phyloP scores from a whole-genome alignment of 1,140 invertebrate species.

The Chionoecetes opilio region DNA sequence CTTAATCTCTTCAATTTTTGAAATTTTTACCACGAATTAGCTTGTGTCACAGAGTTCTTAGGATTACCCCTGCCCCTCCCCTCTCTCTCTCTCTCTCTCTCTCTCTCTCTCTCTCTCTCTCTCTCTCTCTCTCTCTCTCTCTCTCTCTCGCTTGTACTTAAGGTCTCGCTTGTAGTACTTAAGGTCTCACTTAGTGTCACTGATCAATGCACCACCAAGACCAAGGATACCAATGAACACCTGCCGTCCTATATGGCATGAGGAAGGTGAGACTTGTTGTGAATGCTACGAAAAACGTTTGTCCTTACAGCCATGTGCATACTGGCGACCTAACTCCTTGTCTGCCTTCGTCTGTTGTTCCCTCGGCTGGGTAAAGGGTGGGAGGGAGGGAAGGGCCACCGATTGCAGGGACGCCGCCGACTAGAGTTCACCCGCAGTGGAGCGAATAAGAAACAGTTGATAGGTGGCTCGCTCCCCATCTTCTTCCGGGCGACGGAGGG shows the following conservation, averaged over 20 bases:
- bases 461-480: background rate
- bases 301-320: background rate
- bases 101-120: too few species aligned
- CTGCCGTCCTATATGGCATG: background rate
- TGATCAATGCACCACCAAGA: background rate
- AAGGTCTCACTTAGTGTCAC: too few species aligned
- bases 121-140: too few species aligned
- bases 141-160: too few species aligned
- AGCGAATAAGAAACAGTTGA: constrained; percentile 7
- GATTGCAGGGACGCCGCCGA: background rate
- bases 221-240: background rate
- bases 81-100: too few species aligned
- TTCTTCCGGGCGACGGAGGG: constrained; percentile 2
- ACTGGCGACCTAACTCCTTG: background rate
- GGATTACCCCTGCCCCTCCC: too few species aligned
- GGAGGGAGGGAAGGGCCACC: background rate
- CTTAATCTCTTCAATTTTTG: too few species aligned
- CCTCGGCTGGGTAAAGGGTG: background rate
- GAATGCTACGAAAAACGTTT: background rate
- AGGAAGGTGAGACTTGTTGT: background rate
- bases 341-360: background rate
- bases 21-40: too few species aligned
- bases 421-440: background rate
- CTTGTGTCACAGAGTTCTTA: too few species aligned
- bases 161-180: too few species aligned